Evolutionary conservation across 2,888 invertebrate species (phyloP).

Genomic region (Bellardia pandia): DNA sequence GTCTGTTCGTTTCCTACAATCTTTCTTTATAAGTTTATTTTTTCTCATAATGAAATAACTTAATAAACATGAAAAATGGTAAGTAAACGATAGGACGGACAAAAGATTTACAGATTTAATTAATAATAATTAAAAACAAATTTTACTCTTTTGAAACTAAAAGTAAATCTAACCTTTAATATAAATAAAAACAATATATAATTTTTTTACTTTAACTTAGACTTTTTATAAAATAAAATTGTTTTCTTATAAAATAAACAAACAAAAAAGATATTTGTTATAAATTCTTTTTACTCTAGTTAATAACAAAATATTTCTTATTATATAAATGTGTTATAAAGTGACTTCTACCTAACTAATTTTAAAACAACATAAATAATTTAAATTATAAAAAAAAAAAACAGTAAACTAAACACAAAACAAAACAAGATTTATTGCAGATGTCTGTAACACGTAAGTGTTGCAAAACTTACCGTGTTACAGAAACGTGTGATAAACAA

Average conservation of each 20-base stretch:
- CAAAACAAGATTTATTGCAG: no score
- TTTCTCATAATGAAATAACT: neutral
- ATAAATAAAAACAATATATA: neutral
- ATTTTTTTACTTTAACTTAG: neutral
- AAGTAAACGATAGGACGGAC: slow-evolving; percentile 17
- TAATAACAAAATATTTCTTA: slow-evolving; percentile 52
- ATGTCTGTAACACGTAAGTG: no score
- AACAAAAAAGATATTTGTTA: neutral
- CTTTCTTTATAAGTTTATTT: neutral
- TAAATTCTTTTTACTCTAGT: slow-evolving; percentile 30
- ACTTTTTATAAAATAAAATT: neutral
- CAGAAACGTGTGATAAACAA: no score
- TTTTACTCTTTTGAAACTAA: slow-evolving; percentile 10
- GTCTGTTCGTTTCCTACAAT: neutral
- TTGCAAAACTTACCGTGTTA: no score
- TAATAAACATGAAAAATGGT: slow-evolving; percentile 27
- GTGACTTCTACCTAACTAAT: slow-evolving; percentile 56
- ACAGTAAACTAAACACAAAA: slow-evolving; percentile 7
- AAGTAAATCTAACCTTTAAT: neutral
- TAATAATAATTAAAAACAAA: slow-evolving; percentile 5
- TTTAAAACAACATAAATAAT: slow-evolving; percentile 30
- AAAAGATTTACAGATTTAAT: neutral
- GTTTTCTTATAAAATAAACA: neutral
- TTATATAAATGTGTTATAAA: slow-evolving; percentile 60
- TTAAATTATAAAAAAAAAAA: slow-evolving; percentile 27